Conservation (phyloP, 2,797 vertebrate genomes). For the Etheostoma nigrum region DNA sequence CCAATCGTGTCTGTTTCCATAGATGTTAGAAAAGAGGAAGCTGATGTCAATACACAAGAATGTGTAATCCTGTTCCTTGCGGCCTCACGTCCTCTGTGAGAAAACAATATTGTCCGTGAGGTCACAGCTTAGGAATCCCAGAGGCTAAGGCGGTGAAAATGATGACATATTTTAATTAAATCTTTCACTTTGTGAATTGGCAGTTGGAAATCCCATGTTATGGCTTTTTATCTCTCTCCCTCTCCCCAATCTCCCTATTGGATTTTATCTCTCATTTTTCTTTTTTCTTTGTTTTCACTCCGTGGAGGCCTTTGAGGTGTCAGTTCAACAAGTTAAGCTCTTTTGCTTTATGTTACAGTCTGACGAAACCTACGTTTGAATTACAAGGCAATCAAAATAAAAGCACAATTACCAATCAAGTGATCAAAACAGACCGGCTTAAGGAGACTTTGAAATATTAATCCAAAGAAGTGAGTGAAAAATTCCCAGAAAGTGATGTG, state of each 20-base stretch:
- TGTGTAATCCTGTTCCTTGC: constrained; percentile 83
- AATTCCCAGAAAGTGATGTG: constrained; percentile 64
- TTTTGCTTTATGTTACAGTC: constrained; percentile 68
- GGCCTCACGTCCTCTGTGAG: constrained; percentile 74
- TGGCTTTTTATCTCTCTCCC: constrained; percentile 56
- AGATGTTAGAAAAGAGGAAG: constrained; percentile 71
- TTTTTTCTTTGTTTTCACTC: constrained; percentile 58
- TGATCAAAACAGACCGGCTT: constrained; percentile 69
- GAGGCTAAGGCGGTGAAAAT: constrained; percentile 79
- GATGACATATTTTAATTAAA: constrained; percentile 87
- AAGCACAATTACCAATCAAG: constrained; percentile 70
- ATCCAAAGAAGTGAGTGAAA: constrained; percentile 61
- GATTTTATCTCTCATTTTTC: constrained; percentile 53
- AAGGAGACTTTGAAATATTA: constrained; percentile 74
- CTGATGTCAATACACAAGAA: constrained; percentile 85
- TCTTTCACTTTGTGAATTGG: constrained; percentile 81
- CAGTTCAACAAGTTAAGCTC: constrained; percentile 71
- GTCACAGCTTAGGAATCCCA: constrained; percentile 82
- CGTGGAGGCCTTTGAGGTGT: constrained; percentile 73
- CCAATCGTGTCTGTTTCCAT: constrained; percentile 76
- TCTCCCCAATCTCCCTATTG: constrained; percentile 45
- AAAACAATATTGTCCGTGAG: constrained; percentile 84
- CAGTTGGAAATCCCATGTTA: constrained; percentile 78
- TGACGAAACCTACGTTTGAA: constrained; percentile 61
- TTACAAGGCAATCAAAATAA: constrained; percentile 72